Evolutionary conservation across 2,113 vertebrate species (phyloP), one percentile per base, ranked within the genome.

Genomic region (Catharus bicknelli): DNA sequence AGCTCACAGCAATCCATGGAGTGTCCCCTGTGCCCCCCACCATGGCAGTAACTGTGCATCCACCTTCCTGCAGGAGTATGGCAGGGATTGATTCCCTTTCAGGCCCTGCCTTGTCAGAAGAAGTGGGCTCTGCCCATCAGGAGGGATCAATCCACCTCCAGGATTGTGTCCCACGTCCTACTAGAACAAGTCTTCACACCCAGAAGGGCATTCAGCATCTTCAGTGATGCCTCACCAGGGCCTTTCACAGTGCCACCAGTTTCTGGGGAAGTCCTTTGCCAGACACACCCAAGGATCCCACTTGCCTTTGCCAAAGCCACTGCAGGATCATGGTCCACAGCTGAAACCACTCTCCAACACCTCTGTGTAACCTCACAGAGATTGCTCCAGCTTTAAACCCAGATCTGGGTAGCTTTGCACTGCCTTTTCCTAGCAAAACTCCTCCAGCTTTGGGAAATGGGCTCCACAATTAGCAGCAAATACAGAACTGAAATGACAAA

Each of bases 291-390:
- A 14, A 45, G 17, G 40, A 55, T 25, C 26, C 30, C 59, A 3
- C 38, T 25, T 61, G 55, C 16, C 86, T 81, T 82, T 75, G 54
- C 23, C 66, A 63, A 86, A 83, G 53, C 13, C 30, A 40, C 45
- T 13, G 25, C 1, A 42, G 15, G 5, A 17, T 14, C 42, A 10
- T 29, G 15, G 18, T 3, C 63, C 23, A 0, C 54, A 13, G 30
- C 0, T 9, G 1, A 16, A 76, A 48, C 13, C 21, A 19, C 30
- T 62, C 34, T 79, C 45, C 45, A 18, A 2, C 42, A 54, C 29
- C 32, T 34, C 59, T 2, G 0, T 5, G 26, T 10, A 4, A 69
- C 4, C 59, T 42, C 1, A 0, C 4, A 0, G 40, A 78, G 42
- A 42, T 23, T 9, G 12, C 29, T 90, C 53, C 58, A 34, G 25